Base-by-base conservation (phyloP, 2,113 vertebrate species). In the Nothobranchius kuhntae region DNA sequence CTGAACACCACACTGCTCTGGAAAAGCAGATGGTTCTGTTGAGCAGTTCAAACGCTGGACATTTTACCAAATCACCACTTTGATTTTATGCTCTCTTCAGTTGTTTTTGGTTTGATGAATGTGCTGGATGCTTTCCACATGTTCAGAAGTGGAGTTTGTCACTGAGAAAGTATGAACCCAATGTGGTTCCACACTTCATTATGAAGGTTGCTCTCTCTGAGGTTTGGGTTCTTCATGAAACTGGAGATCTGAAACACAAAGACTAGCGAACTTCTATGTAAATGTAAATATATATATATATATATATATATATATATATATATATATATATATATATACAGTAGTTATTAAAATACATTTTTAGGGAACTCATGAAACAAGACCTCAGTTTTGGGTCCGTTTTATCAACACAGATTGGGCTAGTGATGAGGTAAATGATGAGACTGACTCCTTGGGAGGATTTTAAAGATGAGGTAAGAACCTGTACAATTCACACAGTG, bases 121-220 rank as follows among this genome's bases (percentile, higher is more conserved):
- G 65, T 81, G 61, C 51, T 54, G 75, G 42, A 85, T 86, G 73
- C 67, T 81, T 86, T 83, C 86, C 82, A 40, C 38, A 40, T 40
- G 38, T 7, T 80, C 64, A 77, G 81, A 82, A 61, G 50, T 52
- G 15, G 24, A 61, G 53, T 67, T 52, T 61, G 70, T 51, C 61
- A 67, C 67, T 82, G 82, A 73, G 83, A 69, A 72, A 87, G 50
- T 30, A 30, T 77, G 57, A 64, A 48, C 78, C 70, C 75, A 30
- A 61, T 69, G 76, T 38, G 70, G 69, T 77, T 76, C 68, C 79
- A 78, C 60, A 45, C 67, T 62, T 75, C 62, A 58, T 86, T 78
- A 73, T 69, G 61, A 24, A 13, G 68, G 61, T 21, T 53, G 58
- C 71, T 51, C 15, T 42, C 54, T 30, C 24, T 44, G 69, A 73